These are phyloP conservation scores for Psix sp. DNA, from an alignment of 1,140 invertebrate genomes.

Conservation along the genomic window DNA sequence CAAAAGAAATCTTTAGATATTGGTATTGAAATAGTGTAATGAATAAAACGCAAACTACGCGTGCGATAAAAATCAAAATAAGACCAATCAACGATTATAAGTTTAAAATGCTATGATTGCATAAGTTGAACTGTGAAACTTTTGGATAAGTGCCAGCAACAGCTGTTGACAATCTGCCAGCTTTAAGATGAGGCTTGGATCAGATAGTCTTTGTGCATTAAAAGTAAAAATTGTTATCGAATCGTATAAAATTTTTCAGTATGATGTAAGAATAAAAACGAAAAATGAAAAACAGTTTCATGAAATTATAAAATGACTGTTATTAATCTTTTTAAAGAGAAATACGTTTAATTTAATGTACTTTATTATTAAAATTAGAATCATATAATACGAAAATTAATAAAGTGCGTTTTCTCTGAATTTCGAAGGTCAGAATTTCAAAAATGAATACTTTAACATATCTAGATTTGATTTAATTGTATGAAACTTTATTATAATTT, in stretches of 20 bases:
- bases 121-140: constrained; percentile 23
- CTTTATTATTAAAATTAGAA: too few relatives aligned
- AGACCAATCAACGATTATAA: constrained; percentile 28
- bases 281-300: constrained; percentile 5
- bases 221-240: constrained; percentile 27
- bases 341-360: too few relatives aligned
- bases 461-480: too few relatives aligned
- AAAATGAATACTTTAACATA: too few relatives aligned
- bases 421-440: too few relatives aligned
- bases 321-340: too few relatives aligned
- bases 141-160: constrained; percentile 11
- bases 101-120: constrained; percentile 25
- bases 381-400: too few relatives aligned
- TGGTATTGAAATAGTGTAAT: too few relatives aligned
- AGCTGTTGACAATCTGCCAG: constrained; percentile 41
- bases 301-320: background rate
- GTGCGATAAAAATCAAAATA: constrained; percentile 31
- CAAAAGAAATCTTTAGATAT: background rate
- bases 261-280: constrained; percentile 2
- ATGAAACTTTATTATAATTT: too few relatives aligned
- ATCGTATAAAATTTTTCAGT: constrained; percentile 8
- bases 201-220: constrained; percentile 16
- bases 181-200: constrained; percentile 21
- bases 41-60: constrained; percentile 1
- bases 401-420: too few relatives aligned